Conservation (phyloP, 2,113 vertebrate species). For the Cochlearius cochlearius region DNA sequence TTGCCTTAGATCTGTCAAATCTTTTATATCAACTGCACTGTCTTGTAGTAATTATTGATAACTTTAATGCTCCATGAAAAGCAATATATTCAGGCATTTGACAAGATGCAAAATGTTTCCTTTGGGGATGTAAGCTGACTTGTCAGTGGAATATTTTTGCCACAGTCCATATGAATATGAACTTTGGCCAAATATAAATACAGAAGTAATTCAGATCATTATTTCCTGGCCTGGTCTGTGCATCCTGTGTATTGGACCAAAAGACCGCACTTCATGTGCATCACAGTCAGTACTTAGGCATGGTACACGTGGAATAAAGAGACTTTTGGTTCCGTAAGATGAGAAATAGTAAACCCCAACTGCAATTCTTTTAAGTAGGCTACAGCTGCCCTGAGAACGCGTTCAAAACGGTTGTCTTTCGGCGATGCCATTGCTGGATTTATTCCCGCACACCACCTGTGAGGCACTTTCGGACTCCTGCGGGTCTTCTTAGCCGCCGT, state of each 20-base stretch:
- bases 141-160: background rate
- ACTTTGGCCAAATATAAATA: background rate
- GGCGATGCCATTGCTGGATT: accelerated
- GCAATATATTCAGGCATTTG: background rate
- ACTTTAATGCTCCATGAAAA: background rate
- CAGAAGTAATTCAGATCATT: background rate
- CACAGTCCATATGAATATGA: background rate
- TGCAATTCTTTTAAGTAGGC: accelerated
- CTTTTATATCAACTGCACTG: background rate
- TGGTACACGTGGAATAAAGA: background rate
- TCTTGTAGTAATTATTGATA: background rate
- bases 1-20: background rate
- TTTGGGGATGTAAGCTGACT: background rate
- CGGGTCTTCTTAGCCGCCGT: too few relatives aligned
- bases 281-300: background rate
- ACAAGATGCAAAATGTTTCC: background rate
- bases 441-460: background rate
- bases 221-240: background rate
- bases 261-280: background rate
- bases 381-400: background rate
- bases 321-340: background rate
- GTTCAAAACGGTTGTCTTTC: accelerated
- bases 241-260: background rate
- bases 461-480: background rate
- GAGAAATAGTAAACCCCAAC: background rate